These are phyloP conservation scores for Calyptomena viridis DNA, from an alignment of 2,113 vertebrate genomes.

Conservation along the genomic window DNA sequence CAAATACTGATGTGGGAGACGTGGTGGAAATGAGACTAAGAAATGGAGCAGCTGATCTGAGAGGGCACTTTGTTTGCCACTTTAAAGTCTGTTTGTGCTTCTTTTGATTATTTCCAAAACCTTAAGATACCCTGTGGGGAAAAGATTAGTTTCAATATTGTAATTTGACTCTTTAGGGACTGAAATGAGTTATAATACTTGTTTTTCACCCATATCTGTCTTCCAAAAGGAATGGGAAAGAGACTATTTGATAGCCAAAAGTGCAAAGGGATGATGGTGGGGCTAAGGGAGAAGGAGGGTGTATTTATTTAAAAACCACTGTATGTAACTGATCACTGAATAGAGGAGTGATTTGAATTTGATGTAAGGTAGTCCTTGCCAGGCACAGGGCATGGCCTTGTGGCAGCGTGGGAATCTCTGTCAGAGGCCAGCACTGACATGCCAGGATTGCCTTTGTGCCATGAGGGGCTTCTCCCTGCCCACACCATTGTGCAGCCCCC, in stretches of 20 bases:
- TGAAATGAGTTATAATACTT: background rate
- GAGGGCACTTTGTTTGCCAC: background rate
- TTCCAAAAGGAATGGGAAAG: background rate
- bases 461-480: background rate
- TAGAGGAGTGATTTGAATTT: background rate
- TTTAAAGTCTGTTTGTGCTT: background rate
- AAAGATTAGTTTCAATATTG: background rate
- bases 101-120: background rate
- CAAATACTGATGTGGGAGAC: background rate
- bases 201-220: background rate
- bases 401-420: background rate
- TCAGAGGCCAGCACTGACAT: background rate
- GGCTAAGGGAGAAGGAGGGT: background rate
- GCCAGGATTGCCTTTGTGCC: background rate
- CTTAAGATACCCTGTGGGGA: background rate
- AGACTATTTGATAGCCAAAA: background rate
- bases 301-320: background rate
- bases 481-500: rapidly evolving
- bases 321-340: background rate
- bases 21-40: background rate
- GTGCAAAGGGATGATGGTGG: background rate
- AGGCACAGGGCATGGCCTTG: background rate
- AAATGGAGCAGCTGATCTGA: background rate
- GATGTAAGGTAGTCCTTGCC: background rate
- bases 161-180: background rate